phyloP scores from a whole-genome alignment of 2,797 vertebrate genomes.

The Epinephelus malabaricus region DNA sequence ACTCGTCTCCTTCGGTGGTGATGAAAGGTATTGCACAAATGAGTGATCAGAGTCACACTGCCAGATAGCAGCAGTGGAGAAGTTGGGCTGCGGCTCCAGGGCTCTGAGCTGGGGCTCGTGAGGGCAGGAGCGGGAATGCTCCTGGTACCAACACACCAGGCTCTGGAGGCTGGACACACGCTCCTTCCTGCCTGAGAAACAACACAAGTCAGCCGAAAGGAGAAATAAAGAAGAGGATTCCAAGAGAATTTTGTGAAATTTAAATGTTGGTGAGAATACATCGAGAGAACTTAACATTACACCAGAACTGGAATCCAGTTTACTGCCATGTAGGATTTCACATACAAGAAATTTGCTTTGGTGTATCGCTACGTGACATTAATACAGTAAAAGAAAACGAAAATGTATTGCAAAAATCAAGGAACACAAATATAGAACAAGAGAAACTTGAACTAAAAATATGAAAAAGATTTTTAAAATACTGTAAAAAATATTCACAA shows the following conservation, averaged over 20 bases:
- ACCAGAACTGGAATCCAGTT: too few species aligned
- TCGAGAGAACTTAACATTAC: too few species aligned
- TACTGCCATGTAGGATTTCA: too few species aligned
- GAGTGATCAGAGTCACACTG: constrained; percentile 91
- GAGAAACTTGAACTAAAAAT: too few species aligned
- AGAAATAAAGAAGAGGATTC: neutral
- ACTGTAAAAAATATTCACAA: too few species aligned
- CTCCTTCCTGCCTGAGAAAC: constrained; percentile 79
- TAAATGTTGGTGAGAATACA: neutral
- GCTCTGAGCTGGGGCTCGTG: constrained; percentile 90
- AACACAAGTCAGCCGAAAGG: neutral
- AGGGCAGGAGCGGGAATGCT: constrained; percentile 89
- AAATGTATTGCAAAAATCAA: too few species aligned
- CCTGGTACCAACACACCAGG: constrained; percentile 93
- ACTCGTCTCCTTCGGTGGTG: constrained; percentile 83
- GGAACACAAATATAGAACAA: too few species aligned
- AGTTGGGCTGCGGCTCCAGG: constrained; percentile 86
- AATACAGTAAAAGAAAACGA: too few species aligned
- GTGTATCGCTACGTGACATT: too few species aligned
- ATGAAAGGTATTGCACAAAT: constrained; percentile 91
- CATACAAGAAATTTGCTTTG: too few species aligned
- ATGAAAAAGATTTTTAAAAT: too few species aligned
- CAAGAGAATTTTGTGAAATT: neutral
- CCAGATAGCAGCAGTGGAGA: constrained; percentile 90
- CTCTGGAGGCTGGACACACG: constrained; percentile 89